A percentile compares a stretch with the other conserved stretches of the same genome.
phyloP scores from a whole-genome alignment of 2,797 vertebrate genomes.

The Chromobotia macracanthus region DNA sequence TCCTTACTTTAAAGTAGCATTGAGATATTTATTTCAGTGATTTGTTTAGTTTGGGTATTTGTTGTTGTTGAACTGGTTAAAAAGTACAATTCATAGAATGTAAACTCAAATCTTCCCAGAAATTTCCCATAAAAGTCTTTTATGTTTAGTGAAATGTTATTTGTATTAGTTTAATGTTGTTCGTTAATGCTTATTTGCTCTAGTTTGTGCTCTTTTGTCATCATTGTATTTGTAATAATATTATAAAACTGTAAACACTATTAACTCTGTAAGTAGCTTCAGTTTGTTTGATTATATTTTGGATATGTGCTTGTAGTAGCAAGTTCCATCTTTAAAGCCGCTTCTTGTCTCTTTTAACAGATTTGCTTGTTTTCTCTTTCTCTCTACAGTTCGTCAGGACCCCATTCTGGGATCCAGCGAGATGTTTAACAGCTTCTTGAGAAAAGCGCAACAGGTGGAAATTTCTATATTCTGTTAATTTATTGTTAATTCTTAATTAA shows the following conservation, averaged over 20 bases:
- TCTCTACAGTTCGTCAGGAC: slow-evolving; percentile 89
- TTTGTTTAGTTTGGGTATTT: neutral
- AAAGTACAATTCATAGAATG: neutral
- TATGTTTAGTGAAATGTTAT: neutral
- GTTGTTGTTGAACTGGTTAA: neutral
- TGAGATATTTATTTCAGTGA: neutral
- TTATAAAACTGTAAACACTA: too few relatives aligned
- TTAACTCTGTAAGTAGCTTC: too few relatives aligned
- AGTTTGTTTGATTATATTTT: neutral
- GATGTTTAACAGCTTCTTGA: slow-evolving; percentile 95
- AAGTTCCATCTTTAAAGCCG: neutral
- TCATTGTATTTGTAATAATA: too few relatives aligned
- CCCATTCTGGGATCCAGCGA: slow-evolving; percentile 89
- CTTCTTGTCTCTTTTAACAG: neutral
- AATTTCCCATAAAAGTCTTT: neutral
- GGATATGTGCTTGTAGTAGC: neutral
- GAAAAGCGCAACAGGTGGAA: slow-evolving; percentile 94
- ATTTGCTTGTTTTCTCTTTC: neutral
- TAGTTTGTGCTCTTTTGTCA: too few relatives aligned
- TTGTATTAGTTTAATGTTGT: too few relatives aligned
- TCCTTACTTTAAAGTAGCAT: too few relatives aligned
- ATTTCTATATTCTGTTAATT: neutral
- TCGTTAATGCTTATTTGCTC: too few relatives aligned
- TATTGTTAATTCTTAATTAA: neutral
- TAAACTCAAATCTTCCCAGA: neutral